Evolutionary conservation across 1,140 invertebrate genomes (phyloP).

Genomic region (Cydia amplana): DNA sequence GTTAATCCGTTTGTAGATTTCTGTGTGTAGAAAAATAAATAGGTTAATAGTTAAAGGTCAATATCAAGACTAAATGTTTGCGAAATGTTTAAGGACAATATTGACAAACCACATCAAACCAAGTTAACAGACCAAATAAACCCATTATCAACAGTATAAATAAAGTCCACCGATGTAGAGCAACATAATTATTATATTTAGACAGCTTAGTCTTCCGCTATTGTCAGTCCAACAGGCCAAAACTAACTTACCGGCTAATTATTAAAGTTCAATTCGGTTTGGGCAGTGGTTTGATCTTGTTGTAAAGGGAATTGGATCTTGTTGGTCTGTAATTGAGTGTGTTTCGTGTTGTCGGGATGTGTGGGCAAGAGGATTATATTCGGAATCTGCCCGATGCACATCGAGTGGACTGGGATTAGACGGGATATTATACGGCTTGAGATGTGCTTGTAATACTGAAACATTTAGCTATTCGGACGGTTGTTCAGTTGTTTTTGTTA

Average conservation of each 20-base stretch:
- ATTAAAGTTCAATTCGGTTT: background rate
- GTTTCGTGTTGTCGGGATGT: background rate
- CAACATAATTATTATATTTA: slow-evolving; percentile 41
- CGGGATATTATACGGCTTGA: slow-evolving; percentile 20
- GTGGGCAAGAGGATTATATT: slow-evolving; percentile 27
- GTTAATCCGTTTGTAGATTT: too few relatives aligned
- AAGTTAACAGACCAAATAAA: slow-evolving; percentile 32
- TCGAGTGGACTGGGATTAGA: slow-evolving; percentile 29
- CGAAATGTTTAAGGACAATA: slow-evolving; percentile 26
- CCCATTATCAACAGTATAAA: slow-evolving; percentile 28
- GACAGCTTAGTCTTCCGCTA: slow-evolving; percentile 36
- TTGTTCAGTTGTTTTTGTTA: background rate
- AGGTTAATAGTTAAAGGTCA: slow-evolving; percentile 1
- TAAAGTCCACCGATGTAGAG: slow-evolving; percentile 26
- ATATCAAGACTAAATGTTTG: slow-evolving; percentile 29
- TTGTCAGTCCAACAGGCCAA: background rate
- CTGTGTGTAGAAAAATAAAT: background rate
- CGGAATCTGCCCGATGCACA: slow-evolving; percentile 25
- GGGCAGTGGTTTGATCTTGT: background rate
- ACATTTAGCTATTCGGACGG: background rate
- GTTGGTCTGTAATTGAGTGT: background rate
- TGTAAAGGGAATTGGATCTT: background rate
- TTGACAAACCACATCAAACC: slow-evolving; percentile 24
- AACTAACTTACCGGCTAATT: slow-evolving; percentile 15
- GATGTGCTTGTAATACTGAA: slow-evolving; percentile 17